These are phyloP conservation scores for Cynodonichthys magdalenae DNA, from an alignment of 2,797 vertebrate species.

Conservation along the genomic window DNA sequence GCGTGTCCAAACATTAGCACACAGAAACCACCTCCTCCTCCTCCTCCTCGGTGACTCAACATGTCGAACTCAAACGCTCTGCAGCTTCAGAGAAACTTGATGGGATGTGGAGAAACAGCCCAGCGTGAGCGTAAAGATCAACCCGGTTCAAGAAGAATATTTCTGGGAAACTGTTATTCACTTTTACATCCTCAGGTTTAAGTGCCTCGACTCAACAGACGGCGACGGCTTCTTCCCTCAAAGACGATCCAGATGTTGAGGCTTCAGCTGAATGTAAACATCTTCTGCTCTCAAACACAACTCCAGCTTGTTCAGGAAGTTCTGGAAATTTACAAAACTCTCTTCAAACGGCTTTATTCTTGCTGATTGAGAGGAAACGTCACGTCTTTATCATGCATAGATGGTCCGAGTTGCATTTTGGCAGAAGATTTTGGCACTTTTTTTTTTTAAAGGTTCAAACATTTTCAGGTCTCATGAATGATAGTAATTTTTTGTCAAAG, in stretches of 20 bases:
- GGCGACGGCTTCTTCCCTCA: background rate
- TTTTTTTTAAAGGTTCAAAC: slow-evolving; percentile 2
- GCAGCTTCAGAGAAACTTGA: slow-evolving; percentile 8
- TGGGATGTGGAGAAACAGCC: slow-evolving; percentile 11
- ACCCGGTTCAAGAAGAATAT: slow-evolving; percentile 49
- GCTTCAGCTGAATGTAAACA: slow-evolving; percentile 43
- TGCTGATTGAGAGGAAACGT: slow-evolving; percentile 5
- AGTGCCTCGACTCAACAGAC: slow-evolving; percentile 16
- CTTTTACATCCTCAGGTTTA: slow-evolving; percentile 24
- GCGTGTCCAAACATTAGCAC: slow-evolving; percentile 15
- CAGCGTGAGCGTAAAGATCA: slow-evolving; percentile 29
- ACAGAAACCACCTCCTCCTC: slow-evolving; percentile 27
- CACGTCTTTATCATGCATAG: slow-evolving; percentile 52
- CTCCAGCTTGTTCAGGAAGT: slow-evolving; percentile 1
- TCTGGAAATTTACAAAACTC: background rate
- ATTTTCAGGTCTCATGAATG: slow-evolving; percentile 20
- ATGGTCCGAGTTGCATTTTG: slow-evolving; percentile 26
- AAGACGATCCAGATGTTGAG: slow-evolving; percentile 21
- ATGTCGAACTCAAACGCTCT: slow-evolving; percentile 25
- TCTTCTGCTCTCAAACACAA: slow-evolving; percentile 19
- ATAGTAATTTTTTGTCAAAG: too few species aligned
- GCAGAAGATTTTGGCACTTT: slow-evolving; percentile 43
- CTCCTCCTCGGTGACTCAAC: slow-evolving; percentile 21
- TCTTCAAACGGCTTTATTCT: background rate
- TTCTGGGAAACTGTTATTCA: slow-evolving; percentile 53